These are phyloP conservation scores for Oreochromis aureus DNA, from an alignment of 2,113 vertebrate species.

Conservation along the genomic window DNA sequence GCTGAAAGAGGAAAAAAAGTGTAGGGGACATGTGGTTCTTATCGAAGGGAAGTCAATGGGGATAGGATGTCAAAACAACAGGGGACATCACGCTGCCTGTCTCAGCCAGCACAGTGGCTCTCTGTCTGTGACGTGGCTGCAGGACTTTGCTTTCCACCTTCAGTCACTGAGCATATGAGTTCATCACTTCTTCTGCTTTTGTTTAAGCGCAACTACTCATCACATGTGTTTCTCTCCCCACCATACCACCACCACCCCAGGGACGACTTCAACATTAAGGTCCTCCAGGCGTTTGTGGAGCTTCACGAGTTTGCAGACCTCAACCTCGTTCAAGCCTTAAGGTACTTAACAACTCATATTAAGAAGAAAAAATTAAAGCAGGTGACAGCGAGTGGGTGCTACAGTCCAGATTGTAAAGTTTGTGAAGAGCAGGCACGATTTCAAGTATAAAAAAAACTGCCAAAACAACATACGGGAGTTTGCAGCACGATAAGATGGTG, in stretches of 20 bases:
- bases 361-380: background rate
- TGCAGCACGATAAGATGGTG: background rate
- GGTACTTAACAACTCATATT: slow-evolving; percentile 68
- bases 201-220: background rate
- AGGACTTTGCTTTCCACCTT: background rate
- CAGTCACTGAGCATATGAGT: background rate
- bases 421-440: background rate
- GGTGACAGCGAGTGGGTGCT: background rate
- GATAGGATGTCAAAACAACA: slow-evolving; percentile 49
- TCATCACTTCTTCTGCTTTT: background rate
- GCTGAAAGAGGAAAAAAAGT: slow-evolving; percentile 30
- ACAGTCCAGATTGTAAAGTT: background rate
- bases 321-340: slow-evolving; percentile 97
- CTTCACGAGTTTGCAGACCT: slow-evolving; percentile 99
- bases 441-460: background rate
- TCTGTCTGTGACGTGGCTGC: background rate
- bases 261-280: slow-evolving; percentile 97
- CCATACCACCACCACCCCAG: slow-evolving; percentile 53
- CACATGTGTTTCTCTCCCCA: background rate
- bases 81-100: background rate
- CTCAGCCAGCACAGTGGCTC: background rate
- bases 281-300: slow-evolving; percentile 96
- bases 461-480: background rate
- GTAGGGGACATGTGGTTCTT: slow-evolving; percentile 57
- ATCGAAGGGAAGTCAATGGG: slow-evolving; percentile 42